Percentiles rank a stretch among this genome's conserved stretches.
phyloP scores from a whole-genome alignment of 2,797 vertebrate species.

The Anabas testudineus region DNA sequence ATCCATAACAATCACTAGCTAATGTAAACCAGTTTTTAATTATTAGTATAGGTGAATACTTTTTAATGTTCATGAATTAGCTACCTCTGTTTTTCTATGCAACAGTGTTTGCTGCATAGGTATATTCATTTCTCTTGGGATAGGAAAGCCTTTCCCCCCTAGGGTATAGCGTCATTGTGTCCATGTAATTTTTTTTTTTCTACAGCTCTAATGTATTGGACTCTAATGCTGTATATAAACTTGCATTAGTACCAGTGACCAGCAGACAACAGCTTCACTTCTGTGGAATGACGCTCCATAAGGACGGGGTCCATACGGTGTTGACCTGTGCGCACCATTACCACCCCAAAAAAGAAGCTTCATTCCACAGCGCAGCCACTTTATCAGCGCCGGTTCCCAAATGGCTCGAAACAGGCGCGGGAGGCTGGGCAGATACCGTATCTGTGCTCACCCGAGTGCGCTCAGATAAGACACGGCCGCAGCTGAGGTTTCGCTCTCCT shows the following conservation, averaged over 20 bases:
- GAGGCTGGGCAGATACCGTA: conserved; percentile 48
- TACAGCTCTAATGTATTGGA: conserved; percentile 43
- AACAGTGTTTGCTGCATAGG: conserved; percentile 32
- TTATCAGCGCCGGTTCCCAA: conserved; percentile 35
- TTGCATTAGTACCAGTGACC: not conserved
- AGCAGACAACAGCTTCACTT: conserved; percentile 23
- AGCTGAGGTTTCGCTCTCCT: conserved; percentile 36
- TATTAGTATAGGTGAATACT: conserved; percentile 51
- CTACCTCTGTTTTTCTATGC: conserved; percentile 68
- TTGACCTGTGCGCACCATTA: conserved; percentile 15
- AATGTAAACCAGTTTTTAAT: conserved; percentile 46
- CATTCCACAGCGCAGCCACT: conserved; percentile 45
- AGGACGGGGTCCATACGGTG: not conserved
- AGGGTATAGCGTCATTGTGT: conserved; percentile 40
- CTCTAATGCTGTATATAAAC: conserved; percentile 27
- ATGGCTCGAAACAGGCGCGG: conserved; percentile 24
- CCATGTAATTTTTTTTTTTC: conserved; percentile 30
- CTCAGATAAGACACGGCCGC: conserved; percentile 50
- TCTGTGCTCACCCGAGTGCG: conserved; percentile 20
- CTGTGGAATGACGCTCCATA: not conserved
- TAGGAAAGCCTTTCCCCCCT: conserved; percentile 18
- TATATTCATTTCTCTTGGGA: conserved; percentile 40
- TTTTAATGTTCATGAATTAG: conserved; percentile 62
- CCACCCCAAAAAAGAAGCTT: conserved; percentile 23
- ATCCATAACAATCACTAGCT: conserved; percentile 47